Percentiles rank a stretch among this genome's conserved stretches.
Evolutionary conservation across 2,797 vertebrate species (phyloP).

Genomic region (Psittacula derbiana): DNA sequence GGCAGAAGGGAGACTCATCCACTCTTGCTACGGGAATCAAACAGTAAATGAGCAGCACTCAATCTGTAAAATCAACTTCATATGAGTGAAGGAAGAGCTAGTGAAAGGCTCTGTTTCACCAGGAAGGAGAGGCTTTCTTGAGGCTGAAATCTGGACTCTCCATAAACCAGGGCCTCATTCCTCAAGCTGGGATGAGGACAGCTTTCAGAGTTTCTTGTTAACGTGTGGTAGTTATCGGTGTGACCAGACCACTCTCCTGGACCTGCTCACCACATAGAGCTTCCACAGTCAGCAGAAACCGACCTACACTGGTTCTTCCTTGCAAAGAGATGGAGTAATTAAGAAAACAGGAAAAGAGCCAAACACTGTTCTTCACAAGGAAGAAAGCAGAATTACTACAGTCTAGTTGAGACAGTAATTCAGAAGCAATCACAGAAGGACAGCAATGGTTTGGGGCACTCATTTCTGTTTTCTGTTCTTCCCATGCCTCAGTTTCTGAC

Average conservation of each 20-base stretch:
- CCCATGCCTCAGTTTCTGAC: neutral
- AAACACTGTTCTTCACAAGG: neutral
- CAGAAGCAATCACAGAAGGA: neutral
- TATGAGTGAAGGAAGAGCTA: accelerated
- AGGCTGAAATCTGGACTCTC: neutral
- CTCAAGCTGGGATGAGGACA: neutral
- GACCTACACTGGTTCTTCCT: neutral
- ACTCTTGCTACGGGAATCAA: neutral
- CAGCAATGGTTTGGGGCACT: neutral
- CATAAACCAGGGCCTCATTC: neutral
- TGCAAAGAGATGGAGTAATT: neutral
- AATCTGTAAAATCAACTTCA: accelerated
- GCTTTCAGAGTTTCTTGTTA: neutral
- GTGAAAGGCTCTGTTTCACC: neutral
- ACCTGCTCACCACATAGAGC: neutral
- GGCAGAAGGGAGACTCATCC: neutral
- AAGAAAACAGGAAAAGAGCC: neutral
- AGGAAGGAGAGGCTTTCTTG: neutral
- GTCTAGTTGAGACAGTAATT: neutral
- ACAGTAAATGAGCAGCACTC: neutral
- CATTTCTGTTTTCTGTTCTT: neutral
- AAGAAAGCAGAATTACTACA: neutral
- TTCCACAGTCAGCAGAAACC: neutral
- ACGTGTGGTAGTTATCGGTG: neutral
- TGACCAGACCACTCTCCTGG: neutral